A percentile compares a stretch with the other conserved stretches of the same genome.
These are phyloP conservation scores for Edolisoma coerulescens DNA, from an alignment of 2,113 vertebrate species.

Conservation along the genomic window DNA sequence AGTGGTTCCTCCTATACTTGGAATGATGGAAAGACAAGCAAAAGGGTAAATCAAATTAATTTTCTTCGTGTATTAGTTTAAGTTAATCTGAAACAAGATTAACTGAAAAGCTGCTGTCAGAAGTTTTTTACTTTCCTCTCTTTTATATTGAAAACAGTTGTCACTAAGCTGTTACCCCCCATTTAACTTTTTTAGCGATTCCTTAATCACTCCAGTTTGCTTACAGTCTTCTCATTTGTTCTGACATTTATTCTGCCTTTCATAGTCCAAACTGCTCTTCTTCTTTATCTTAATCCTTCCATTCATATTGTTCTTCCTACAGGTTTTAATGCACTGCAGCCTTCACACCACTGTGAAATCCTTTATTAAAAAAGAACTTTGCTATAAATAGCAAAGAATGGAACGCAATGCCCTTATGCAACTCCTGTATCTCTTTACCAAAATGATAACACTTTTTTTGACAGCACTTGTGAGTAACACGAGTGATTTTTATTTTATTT, in stretches of 20 bases:
- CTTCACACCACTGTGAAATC: background rate
- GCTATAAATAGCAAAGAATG: background rate
- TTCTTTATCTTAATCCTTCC: constrained; percentile 35
- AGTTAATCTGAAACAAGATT: background rate
- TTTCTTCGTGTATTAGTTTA: background rate
- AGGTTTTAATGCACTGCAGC: background rate
- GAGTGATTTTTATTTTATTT: constrained; percentile 31
- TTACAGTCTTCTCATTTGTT: background rate
- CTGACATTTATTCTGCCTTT: background rate
- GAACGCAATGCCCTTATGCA: background rate
- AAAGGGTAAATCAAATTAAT: constrained; percentile 74
- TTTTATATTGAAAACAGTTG: background rate
- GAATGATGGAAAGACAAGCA: constrained; percentile 83
- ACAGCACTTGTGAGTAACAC: background rate
- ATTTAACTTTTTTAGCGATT: background rate
- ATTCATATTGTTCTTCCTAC: background rate
- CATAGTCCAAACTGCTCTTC: background rate
- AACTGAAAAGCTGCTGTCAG: background rate
- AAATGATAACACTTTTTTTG: background rate
- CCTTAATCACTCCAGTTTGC: background rate
- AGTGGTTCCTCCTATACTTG: constrained; percentile 89
- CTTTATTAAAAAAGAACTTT: background rate
- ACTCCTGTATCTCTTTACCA: background rate
- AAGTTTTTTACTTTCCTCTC: background rate
- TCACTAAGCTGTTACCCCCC: background rate